These are phyloP conservation scores for Lasioglossum leucozonium DNA, from an alignment of 2,888 invertebrate species.

Conservation along the genomic window DNA sequence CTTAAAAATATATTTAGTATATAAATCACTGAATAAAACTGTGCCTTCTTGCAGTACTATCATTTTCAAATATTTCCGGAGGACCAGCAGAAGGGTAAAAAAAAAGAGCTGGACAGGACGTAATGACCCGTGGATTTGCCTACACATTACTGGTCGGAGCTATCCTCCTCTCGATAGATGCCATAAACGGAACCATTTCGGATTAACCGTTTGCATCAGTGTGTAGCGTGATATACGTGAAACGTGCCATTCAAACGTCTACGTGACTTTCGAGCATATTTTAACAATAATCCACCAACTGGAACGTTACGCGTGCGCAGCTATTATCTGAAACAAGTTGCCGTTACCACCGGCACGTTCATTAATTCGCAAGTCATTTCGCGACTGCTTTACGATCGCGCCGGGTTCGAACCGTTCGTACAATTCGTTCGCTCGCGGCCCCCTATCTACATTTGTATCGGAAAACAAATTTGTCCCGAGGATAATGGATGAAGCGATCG, in stretches of 20 bases:
- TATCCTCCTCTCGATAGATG: neutral
- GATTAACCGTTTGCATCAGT: constrained; percentile 22
- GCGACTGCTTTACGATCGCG: constrained; percentile 75
- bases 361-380: constrained; percentile 79
- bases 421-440: constrained; percentile 55
- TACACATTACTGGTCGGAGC: neutral
- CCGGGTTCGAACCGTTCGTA: constrained; percentile 68
- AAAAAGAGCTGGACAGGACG: neutral
- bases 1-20: neutral
- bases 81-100: neutral
- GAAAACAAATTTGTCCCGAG: constrained; percentile 81
- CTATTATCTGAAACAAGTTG: constrained; percentile 56
- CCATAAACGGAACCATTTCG: neutral
- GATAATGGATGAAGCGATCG: constrained; percentile 82
- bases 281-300: constrained; percentile 47
- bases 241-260: constrained; percentile 17
- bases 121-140: constrained; percentile 1
- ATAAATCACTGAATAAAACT: neutral
- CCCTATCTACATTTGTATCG: constrained; percentile 76
- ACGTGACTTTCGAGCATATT: constrained; percentile 51
- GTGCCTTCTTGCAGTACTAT: neutral
- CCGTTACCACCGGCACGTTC: constrained; percentile 62
- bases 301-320: constrained; percentile 38
- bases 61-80: neutral
- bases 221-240: neutral